Conservation (phyloP, 2,113 vertebrate species). For the Lepisosteus osseus region DNA sequence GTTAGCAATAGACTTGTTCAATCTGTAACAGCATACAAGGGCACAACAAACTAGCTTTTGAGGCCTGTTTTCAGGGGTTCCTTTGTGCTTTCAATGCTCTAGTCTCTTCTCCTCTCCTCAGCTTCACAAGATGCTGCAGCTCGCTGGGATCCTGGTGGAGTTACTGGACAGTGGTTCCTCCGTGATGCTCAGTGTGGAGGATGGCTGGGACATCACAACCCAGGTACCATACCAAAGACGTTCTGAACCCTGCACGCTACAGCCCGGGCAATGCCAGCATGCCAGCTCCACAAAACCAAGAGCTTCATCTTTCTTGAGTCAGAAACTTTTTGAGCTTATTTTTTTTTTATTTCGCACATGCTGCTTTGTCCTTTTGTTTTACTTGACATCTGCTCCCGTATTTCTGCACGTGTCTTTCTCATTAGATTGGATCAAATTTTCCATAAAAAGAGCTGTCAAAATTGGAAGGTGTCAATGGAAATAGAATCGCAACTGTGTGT, state of each 20-base stretch:
- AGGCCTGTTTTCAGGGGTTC: no score
- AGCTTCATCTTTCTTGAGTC: no score
- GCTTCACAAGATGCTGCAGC: constrained; percentile 92
- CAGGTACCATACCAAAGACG: constrained; percentile 70
- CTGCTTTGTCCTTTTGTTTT: no score
- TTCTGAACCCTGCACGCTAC: no score
- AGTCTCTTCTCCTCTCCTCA: constrained; percentile 45
- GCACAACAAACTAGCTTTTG: no score
- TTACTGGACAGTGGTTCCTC: constrained; percentile 92
- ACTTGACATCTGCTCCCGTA: constrained; percentile 2
- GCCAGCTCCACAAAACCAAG: no score
- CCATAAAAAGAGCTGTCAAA: constrained; percentile 40
- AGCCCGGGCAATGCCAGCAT: no score
- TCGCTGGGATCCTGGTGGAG: constrained; percentile 84
- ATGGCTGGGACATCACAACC: constrained; percentile 95
- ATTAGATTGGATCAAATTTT: constrained; percentile 55
- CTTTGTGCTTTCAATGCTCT: no score
- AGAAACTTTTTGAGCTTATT: no score
- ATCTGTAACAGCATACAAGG: no score
- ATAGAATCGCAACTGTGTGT: constrained; percentile 26
- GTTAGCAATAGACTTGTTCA: constrained; percentile 30
- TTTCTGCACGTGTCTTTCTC: constrained; percentile 36
- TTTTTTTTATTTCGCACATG: no score
- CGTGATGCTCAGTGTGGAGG: constrained; percentile 91
- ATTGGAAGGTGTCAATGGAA: constrained; percentile 25